Base-by-base conservation (phyloP, 2,797 vertebrate genomes). In the Cirrhinus mrigala region DNA sequence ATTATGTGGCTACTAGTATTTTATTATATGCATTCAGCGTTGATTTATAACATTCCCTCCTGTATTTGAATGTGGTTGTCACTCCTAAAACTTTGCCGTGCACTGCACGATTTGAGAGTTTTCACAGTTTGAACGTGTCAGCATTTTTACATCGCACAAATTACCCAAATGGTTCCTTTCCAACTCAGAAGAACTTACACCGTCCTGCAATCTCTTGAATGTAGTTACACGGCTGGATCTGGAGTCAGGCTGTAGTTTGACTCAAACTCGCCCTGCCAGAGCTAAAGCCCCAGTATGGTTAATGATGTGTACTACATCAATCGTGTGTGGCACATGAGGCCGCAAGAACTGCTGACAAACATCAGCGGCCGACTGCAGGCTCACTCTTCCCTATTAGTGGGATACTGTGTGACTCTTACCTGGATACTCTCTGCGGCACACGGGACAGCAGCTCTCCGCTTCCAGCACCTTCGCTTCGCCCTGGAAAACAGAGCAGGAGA, bases 361-460 rank as follows among this genome's bases (percentile, higher is more conserved):
- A 78, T 77, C 40, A 40, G 4, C 24, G 33, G 70, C 5, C 20
- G 33, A 75, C 77, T 83, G 68, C 27, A 11, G 40, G 33, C 71
- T 70, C 83, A 52, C 66, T 62, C 52, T 20, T 5, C 50, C 27
- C 50, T 56, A 71, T 79, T 79, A 71, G 66, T 70, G 62, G 1
- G 44, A 75, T 15, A 37, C 48, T 56, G 27, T 24, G 20, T 24
- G 73, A 66, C 46, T 83, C 60, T 80, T 88, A 97, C 97, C 96
- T 50, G 89, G 90, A 82, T 94, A 91, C 48, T 92, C 90, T 80
- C 86, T 94, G 79, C 91, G 95, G 86, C 97, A 98, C 48, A 95
- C 89, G 0, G 97, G 97, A 90, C 97, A 98, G 89, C 97, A 98
- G 88, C 89, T 91, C 50, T 92, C 95, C 0, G 95, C 93, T 79